Evolutionary conservation across 2,797 vertebrate genomes (phyloP), one percentile per base, ranked within the genome.

Genomic region (Coranthus polyacanthus): DNA sequence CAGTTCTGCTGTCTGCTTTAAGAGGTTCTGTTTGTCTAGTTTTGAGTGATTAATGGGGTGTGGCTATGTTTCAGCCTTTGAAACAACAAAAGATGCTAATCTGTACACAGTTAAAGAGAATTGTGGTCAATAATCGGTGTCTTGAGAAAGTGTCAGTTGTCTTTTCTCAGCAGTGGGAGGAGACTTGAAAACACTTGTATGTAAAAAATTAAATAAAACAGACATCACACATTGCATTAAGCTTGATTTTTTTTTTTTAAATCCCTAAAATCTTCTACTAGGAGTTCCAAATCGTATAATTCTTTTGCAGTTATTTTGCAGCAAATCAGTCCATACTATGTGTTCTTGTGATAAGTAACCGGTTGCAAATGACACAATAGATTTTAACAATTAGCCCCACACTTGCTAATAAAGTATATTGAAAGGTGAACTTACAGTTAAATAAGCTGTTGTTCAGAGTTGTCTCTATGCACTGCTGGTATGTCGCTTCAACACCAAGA

Each of bases 351-450:
- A 21, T 12, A 38, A 50, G 17, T 32, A 45, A 1, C 2, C 7
- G 36, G 1, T 10, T 17, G 7, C 1, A 45, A 47, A 26, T 5
- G 2, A 4, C 22, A 5, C 18, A 43, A 3, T 5, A 32, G 0
- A 29, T 58, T 16, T 3, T 57, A 29, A 3, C 15, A 73, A 47
- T 17, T 34, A 60, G 41, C 3, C 1, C 17, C 9, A 18, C 21
- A 18, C 16, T 29, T 2, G 53, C 58, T 10, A 17, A 61, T 16
- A 64, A 55, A 37, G 46, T 39, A 64, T 24, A 0, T 39, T 41
- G 17, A 72, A 49, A 74, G 5, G 16, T 58, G 18, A 58, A 90
- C 89, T 90, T 87, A 92, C 92, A 20, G 83, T 82, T 6, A 53
- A 79, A 49, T 55, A 22, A 69, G 64, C 13, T 65, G 82, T 41